phyloP scores from a whole-genome alignment of 2,888 invertebrate species.

The Mythimna vitellina region DNA sequence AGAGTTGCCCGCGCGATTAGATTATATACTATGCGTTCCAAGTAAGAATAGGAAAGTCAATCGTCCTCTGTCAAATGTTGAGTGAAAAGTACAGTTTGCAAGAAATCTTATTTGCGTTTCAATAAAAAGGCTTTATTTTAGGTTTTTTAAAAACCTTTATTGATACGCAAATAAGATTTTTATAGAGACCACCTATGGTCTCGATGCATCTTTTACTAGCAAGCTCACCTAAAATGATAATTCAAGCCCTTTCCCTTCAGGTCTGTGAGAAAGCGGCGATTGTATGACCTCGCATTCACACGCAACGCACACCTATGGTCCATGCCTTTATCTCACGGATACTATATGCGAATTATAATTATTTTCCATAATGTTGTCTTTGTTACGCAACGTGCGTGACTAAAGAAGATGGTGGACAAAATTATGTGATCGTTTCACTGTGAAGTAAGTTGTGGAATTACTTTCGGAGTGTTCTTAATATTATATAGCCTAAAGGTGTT shows the following conservation, averaged over 20 bases:
- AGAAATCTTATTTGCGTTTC: too few relatives aligned
- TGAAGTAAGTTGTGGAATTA: conserved; percentile 28
- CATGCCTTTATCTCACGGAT: conserved; percentile 54
- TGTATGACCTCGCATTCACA: conserved; percentile 58
- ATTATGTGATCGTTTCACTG: conserved; percentile 27
- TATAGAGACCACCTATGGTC: too few relatives aligned
- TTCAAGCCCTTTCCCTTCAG: conserved; percentile 25
- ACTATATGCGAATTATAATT: conserved; percentile 53
- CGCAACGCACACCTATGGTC: conserved; percentile 37
- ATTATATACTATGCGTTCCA: too few relatives aligned
- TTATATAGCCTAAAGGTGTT: not conserved
- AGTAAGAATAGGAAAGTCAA: too few relatives aligned
- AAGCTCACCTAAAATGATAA: conserved; percentile 32
- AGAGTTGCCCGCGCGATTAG: too few relatives aligned
- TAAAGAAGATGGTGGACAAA: conserved; percentile 43
- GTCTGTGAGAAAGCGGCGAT: conserved; percentile 55
- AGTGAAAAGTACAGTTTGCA: too few relatives aligned
- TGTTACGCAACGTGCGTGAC: conserved; percentile 54
- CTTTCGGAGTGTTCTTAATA: not conserved
- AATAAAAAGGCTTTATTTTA: too few relatives aligned
- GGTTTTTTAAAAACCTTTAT: too few relatives aligned
- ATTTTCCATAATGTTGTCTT: conserved; percentile 59
- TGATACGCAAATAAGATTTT: too few relatives aligned
- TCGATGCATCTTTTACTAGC: not conserved
- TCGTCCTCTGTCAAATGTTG: too few relatives aligned